phyloP scores from a whole-genome alignment of 2,888 invertebrate genomes.

The Vesta saturnalis region DNA sequence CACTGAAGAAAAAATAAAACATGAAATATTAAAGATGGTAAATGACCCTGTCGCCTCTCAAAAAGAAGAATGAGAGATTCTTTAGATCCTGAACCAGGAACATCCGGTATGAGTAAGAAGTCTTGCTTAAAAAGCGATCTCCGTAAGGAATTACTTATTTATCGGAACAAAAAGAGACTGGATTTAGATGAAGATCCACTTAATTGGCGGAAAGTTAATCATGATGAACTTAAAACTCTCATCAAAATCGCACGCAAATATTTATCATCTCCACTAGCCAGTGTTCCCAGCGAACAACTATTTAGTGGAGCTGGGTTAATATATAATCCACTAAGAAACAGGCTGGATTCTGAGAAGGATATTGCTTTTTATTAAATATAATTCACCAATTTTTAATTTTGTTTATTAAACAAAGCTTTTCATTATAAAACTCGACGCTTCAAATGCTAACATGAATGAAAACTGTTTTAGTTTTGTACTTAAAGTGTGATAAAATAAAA shows the following conservation, averaged over 20 bases:
- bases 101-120: slow-evolving; percentile 2
- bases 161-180: no score
- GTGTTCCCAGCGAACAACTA: slow-evolving; percentile 43
- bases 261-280: slow-evolving; percentile 42
- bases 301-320: no score
- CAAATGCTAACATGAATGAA: no score
- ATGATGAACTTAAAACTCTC: slow-evolving; percentile 14
- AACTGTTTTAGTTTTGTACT: background rate
- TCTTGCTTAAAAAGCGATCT: slow-evolving; percentile 24
- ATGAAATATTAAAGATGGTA: no score
- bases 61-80: slow-evolving; percentile 6
- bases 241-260: slow-evolving; percentile 19
- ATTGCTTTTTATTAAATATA: background rate
- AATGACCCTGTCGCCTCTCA: no score
- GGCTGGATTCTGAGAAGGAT: background rate
- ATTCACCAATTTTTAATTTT: no score
- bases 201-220: no score
- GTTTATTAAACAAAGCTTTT: no score
- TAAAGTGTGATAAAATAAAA: background rate
- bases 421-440: no score
- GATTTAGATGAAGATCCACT: no score
- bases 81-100: background rate
- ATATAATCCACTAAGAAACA: slow-evolving; percentile 23
- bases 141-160: slow-evolving; percentile 19
- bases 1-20: slow-evolving; percentile 13